A percentile compares a stretch with the other conserved stretches of the same genome.
These are phyloP conservation scores for Yponomeuta plumbellus DNA, from an alignment of 2,888 invertebrate genomes.

Conservation along the genomic window DNA sequence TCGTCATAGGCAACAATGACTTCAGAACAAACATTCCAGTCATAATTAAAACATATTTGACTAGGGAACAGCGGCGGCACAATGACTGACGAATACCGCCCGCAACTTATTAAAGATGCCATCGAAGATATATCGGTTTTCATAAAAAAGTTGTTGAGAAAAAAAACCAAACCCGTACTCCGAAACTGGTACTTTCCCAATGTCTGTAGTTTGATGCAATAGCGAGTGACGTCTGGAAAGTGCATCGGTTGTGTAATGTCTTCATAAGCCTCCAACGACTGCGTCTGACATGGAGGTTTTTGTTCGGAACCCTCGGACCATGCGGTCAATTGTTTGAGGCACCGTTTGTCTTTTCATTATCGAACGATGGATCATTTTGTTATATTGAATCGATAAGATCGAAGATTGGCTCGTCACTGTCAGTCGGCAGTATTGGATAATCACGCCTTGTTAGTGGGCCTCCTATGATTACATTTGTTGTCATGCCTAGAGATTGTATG, in stretches of 20 bases:
- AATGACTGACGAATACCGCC: constrained; percentile 47
- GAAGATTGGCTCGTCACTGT: constrained; percentile 46
- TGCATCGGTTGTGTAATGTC: constrained; percentile 56
- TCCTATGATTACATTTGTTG: background rate
- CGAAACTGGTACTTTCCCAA: constrained; percentile 13
- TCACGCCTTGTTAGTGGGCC: constrained; percentile 6
- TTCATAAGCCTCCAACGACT: constrained; percentile 52
- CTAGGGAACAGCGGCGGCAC: constrained; percentile 10
- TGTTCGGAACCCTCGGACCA: constrained; percentile 34
- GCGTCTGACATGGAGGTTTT: constrained; percentile 48
- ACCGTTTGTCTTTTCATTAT: constrained; percentile 55
- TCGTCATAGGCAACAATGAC: constrained; percentile 36
- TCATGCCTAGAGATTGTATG: background rate
- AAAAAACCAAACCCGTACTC: background rate
- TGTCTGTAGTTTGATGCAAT: constrained; percentile 35
- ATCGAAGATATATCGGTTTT: constrained; percentile 34
- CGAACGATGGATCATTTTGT: constrained; percentile 51
- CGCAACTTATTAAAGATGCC: constrained; percentile 54
- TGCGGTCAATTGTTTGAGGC: constrained; percentile 45
- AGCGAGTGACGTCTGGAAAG: constrained; percentile 34
- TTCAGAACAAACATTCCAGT: constrained; percentile 34
- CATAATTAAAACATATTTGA: constrained; percentile 39
- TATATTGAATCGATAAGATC: constrained; percentile 65
- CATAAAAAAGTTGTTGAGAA: constrained; percentile 9
- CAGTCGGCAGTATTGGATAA: constrained; percentile 11